Evolutionary conservation across 2,797 vertebrate genomes (phyloP).

Genomic region (Falco peregrinus): DNA sequence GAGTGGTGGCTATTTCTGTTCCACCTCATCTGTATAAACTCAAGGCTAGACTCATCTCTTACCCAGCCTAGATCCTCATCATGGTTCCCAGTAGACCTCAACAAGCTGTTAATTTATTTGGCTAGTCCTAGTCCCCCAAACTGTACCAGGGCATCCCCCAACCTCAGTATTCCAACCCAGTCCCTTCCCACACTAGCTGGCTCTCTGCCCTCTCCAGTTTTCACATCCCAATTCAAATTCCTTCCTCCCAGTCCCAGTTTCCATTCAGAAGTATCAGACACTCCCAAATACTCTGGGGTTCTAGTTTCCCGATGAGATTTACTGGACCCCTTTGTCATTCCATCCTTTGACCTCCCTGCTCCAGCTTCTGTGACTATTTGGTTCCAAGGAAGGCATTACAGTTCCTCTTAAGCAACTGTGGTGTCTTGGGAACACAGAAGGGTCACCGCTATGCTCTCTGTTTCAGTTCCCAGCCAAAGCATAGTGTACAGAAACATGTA

Average conservation of each 20-base stretch:
- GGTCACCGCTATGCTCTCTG: rapidly evolving
- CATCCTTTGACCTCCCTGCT: background rate
- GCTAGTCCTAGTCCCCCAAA: background rate
- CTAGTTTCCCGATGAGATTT: background rate
- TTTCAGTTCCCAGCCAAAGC: background rate
- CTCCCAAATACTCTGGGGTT: background rate
- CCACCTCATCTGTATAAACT: background rate
- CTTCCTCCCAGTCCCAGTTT: background rate
- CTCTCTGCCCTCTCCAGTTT: background rate
- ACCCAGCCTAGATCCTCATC: background rate
- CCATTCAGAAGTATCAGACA: background rate
- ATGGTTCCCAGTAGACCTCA: background rate
- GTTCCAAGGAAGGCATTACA: background rate
- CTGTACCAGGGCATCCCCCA: background rate
- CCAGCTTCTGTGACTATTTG: background rate
- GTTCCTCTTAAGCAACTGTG: background rate
- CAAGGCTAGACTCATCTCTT: background rate
- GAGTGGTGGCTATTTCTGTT: background rate
- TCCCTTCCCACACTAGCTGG: background rate
- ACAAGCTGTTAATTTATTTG: background rate
- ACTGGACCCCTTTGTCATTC: background rate
- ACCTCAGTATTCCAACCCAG: background rate
- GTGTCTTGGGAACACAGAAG: background rate
- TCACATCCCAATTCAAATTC: background rate
- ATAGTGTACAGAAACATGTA: background rate